Conservation (phyloP, 2,113 vertebrate species). For the Sphaerodactylus townsendi region DNA sequence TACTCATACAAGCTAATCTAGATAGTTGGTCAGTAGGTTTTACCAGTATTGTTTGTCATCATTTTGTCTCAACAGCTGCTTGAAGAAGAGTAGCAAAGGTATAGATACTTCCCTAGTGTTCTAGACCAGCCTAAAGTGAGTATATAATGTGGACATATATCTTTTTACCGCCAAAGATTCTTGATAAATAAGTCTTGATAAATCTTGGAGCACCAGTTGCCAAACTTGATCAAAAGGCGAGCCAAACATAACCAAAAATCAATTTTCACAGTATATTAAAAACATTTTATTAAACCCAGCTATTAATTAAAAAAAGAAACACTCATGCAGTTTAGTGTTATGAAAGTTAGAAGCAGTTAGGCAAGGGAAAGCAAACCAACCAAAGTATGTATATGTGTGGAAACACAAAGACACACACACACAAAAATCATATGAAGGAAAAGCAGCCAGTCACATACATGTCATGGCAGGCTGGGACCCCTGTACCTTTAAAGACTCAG, state of each 20-base stretch:
- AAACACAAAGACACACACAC: constrained; percentile 30
- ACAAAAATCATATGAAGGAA: constrained; percentile 56
- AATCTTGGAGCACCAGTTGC: constrained; percentile 9
- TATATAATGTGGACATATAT: neutral
- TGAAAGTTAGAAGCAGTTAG: constrained; percentile 71
- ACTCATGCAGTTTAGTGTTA: constrained; percentile 70
- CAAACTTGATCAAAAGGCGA: constrained; percentile 52
- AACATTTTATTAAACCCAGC: constrained; percentile 45
- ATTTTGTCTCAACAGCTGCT: constrained; percentile 10
- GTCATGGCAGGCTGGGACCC: constrained; percentile 55
- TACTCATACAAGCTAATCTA: neutral
- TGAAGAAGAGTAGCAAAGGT: neutral
- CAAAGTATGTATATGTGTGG: constrained; percentile 63
- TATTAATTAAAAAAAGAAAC: constrained; percentile 42
- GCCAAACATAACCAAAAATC: constrained; percentile 50
- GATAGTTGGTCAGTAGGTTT: neutral
- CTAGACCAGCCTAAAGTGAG: neutral
- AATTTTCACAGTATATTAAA: constrained; percentile 52
- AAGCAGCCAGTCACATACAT: constrained; percentile 65
- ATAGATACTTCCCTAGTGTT: neutral
- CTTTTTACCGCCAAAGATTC: neutral
- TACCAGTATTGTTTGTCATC: neutral
- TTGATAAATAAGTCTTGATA: too few relatives aligned
- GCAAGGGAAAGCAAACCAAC: constrained; percentile 63
- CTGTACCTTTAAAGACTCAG: constrained; percentile 74